phyloP scores from a whole-genome alignment of 2,113 vertebrate species.

The Tychaedon coryphoeus region DNA sequence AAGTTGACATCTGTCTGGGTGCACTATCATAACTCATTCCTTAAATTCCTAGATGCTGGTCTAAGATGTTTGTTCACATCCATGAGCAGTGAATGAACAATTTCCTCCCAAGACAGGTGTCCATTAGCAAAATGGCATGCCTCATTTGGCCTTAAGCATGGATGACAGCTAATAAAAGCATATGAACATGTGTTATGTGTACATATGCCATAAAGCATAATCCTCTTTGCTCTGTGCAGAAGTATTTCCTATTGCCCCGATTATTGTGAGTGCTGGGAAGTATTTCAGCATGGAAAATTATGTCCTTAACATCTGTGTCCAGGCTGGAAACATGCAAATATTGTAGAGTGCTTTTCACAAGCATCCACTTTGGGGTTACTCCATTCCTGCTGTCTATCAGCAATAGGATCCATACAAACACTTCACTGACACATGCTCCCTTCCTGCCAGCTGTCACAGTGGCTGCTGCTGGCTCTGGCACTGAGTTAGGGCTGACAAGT shows the following conservation, averaged over 20 bases:
- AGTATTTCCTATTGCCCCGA: neutral
- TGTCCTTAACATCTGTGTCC: constrained; percentile 2
- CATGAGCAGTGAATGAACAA: constrained; percentile 18
- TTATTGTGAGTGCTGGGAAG: neutral
- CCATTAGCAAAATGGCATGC: constrained; percentile 20
- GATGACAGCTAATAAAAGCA: constrained; percentile 33
- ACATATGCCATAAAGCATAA: constrained; percentile 28
- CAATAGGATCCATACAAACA: neutral
- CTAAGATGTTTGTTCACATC: constrained; percentile 29
- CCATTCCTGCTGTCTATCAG: neutral
- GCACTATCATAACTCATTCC: neutral
- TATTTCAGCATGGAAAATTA: constrained; percentile 19
- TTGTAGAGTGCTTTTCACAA: neutral
- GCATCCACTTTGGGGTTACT: neutral
- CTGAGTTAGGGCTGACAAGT: neutral
- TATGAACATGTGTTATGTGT: constrained; percentile 31
- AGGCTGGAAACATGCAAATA: neutral
- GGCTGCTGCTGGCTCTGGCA: neutral
- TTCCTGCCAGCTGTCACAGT: neutral
- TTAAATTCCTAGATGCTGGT: constrained; percentile 25
- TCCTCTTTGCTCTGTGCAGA: constrained; percentile 3
- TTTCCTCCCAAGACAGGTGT: constrained; percentile 34
- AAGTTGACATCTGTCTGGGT: constrained; percentile 32
- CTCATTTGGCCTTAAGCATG: constrained; percentile 12
- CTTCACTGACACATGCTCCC: neutral